Evolutionary conservation across 2,888 invertebrate species (phyloP), one percentile per base, ranked within the genome.

Genomic region (Odontocerum albicorne): DNA sequence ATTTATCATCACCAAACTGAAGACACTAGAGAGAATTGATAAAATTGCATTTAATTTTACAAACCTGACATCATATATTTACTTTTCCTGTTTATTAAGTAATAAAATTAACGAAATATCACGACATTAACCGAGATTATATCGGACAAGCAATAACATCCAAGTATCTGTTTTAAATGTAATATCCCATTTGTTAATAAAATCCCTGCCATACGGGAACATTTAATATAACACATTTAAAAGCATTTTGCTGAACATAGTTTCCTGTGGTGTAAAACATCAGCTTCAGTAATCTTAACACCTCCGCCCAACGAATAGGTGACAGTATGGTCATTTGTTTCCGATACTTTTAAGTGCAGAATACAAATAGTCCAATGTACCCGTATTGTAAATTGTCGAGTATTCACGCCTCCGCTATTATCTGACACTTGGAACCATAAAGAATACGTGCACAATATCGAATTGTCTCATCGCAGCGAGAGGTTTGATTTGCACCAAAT

Each of bases 401-500:
- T 46, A 50, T 57, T 60, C 57, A 60, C 60, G 60, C 60, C 60
- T 57, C 31, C 38, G 32, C 27, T 42, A 49, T 52, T 51, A 43
- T 40, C 20, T n/a, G 36, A 32, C 43, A 36, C 40, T 36, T 20
- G 42, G 36, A 46, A 19, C 15, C 49, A 36, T 42, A 47, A 54
- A 54, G 40, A 49, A 47, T 27, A 40, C n/a, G 22, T 35, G 31
- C 38, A 50, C 51, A 57, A 57, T 49, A 33, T 49, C 47, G 39
- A 36, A 60, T 60, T 60, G 60, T 60, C 57, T 49, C 45, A 49
- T 60, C 60, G 15, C 60, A 60, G 60, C 60, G 43, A 49, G 60
- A 53, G 22, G 43, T 45, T 60, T 58, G 57, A 60, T 60, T 60
- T 57, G 54, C 15, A 43, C 52, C 52, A 47, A 50, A 60, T 52